Percentiles rank a stretch among this genome's conserved stretches.
Evolutionary conservation across 2,797 vertebrate genomes (phyloP).

Genomic region (Helostoma temminkii): DNA sequence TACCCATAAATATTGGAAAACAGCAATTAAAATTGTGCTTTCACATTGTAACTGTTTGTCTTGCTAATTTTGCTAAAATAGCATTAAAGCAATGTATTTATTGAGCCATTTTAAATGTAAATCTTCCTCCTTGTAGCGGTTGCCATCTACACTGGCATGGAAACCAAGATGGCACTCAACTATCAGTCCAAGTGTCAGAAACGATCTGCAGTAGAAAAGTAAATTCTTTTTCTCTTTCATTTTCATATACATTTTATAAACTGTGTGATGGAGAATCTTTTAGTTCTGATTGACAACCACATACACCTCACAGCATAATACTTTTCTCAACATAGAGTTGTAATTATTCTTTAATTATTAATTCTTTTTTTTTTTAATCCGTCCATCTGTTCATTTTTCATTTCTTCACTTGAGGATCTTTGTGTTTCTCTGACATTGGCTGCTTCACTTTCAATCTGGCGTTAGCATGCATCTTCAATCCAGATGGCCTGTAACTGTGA

Average conservation of each 20-base stretch:
- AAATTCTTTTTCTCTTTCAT: constrained; percentile 54
- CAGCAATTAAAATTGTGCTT: too few species aligned
- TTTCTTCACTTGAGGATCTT: constrained; percentile 19
- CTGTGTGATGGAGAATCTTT: background rate
- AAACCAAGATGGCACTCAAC: constrained; percentile 98
- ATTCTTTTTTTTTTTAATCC: too few species aligned
- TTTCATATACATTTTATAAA: background rate
- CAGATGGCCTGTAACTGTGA: constrained; percentile 61
- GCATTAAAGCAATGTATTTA: too few species aligned
- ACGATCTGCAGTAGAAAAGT: constrained; percentile 98
- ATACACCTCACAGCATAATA: background rate
- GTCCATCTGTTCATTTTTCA: constrained; percentile 33
- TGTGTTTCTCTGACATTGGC: constrained; percentile 5
- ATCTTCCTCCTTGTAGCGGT: constrained; percentile 84
- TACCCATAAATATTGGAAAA: background rate
- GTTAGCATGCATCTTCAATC: constrained; percentile 22
- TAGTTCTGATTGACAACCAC: constrained; percentile 16
- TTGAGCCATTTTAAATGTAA: background rate
- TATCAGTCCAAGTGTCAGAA: constrained; percentile 98
- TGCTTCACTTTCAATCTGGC: constrained; percentile 52
- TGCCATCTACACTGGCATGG: constrained; percentile 98
- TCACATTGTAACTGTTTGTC: too few species aligned
- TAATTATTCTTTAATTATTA: too few species aligned
- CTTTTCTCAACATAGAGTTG: constrained; percentile 16
- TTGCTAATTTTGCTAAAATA: too few species aligned